A percentile compares a stretch with the other conserved stretches of the same genome.
phyloP scores from a whole-genome alignment of 2,113 vertebrate genomes.

The Toxotes chatareus region DNA sequence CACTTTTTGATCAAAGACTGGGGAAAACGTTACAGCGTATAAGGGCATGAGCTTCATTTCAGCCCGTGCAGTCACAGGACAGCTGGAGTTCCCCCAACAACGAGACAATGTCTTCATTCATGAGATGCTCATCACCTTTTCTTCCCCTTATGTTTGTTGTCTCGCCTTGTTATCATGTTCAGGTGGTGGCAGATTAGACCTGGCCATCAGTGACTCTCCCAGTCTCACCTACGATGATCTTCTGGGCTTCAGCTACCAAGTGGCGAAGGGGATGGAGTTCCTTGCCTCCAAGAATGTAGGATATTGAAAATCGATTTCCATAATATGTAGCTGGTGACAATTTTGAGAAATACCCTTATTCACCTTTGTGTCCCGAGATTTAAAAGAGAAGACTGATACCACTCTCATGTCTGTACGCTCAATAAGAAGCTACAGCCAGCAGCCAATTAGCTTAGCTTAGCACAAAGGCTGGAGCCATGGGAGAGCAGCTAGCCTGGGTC shows the following conservation, averaged over 20 bases:
- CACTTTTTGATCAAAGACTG: constrained; percentile 26
- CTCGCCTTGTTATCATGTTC: constrained; percentile 15
- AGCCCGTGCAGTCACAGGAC: constrained; percentile 52
- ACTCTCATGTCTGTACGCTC: neutral
- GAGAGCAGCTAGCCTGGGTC: too few species aligned
- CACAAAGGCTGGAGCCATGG: neutral
- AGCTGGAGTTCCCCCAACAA: constrained; percentile 24
- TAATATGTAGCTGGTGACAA: neutral
- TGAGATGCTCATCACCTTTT: neutral
- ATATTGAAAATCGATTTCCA: neutral
- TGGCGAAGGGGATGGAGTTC: constrained; percentile 99
- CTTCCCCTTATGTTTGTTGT: neutral
- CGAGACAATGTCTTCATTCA: constrained; percentile 40
- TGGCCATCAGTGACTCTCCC: constrained; percentile 91
- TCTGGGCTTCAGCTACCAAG: constrained; percentile 97
- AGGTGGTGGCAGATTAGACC: constrained; percentile 88
- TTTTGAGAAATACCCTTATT: neutral
- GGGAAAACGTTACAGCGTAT: constrained; percentile 14
- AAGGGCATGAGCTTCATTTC: constrained; percentile 25
- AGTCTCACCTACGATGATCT: constrained; percentile 93
- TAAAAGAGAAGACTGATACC: neutral
- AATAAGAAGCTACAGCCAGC: neutral
- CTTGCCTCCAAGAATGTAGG: constrained; percentile 96
- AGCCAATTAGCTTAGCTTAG: neutral
- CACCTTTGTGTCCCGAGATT: neutral